Evolutionary conservation across 2,888 invertebrate species (phyloP), one percentile per base, ranked within the genome.

Genomic region (Lasioglossum leucozonium): DNA sequence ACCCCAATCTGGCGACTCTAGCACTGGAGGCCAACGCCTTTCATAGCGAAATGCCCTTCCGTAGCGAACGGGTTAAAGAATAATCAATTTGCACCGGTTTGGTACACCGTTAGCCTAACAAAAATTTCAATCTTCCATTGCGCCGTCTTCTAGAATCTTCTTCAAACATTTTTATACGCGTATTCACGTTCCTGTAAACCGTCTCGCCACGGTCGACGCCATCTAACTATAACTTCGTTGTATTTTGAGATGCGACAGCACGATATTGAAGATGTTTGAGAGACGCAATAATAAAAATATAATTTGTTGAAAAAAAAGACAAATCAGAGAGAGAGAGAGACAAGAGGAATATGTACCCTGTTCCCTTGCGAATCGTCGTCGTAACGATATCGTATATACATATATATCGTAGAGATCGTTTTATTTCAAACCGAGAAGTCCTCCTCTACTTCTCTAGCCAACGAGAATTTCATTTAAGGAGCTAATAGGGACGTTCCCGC

Each of bases 271-370:
- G n/a, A 69, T 69, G 69, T 69, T 40, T 16, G 22, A 34, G 34
- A 34, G n/a, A 40, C 22, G 40, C 22, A n/a, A 40, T 26, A 84
- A 84, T 84, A 82, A 85, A 85, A 34, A n/a, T 34, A 22, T 67
- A 5, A 3, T 44, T 37, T 69, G 4, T 37, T 30, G 26, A 58
- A 26, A 11, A 3, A 34, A 62, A 34, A 13, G n/a, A n/a, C n/a
- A 6, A 30, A 2, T 8, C 8, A 65, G 8, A 34, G 16, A 34
- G 6, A 34, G 18, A 65, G 8, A 34, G 16, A 34, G 6, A 34
- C 58, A 16, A 62, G 18, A 18, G 18, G 55, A 62, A 40, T 42
- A 42, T 16, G 34, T 34, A 55, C 37, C n/a, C n/a, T 40, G 65
- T 26, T 37, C 40, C 34, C 6, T 47, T 51, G 16, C 1, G 18